These are phyloP conservation scores for Baccha elongata DNA, from an alignment of 2,888 invertebrate species.

Conservation along the genomic window DNA sequence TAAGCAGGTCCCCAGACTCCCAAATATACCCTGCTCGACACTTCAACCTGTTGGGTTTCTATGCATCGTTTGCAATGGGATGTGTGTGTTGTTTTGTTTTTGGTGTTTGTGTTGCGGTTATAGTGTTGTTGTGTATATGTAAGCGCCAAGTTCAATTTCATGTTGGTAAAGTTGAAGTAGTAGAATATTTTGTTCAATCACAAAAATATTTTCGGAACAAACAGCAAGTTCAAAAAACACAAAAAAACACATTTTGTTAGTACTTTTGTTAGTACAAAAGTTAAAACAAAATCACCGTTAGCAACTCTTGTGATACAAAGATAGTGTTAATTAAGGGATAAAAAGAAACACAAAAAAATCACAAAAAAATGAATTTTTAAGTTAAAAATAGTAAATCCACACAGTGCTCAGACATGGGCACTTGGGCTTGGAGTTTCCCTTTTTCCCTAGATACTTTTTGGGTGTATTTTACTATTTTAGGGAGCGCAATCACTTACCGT, in stretches of 20 bases:
- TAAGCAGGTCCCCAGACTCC: conserved; percentile 93
- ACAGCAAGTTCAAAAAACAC: conserved; percentile 44
- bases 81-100: conserved; percentile 18
- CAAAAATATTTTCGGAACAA: conserved; percentile 42
- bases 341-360: conserved; percentile 49
- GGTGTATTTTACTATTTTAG: conserved; percentile 9
- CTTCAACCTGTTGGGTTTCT: conserved; percentile 86
- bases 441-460: conserved; percentile 13
- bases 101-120: conserved; percentile 20
- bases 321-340: conserved; percentile 70
- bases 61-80: conserved; percentile 31
- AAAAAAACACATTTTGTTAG: conserved; percentile 61
- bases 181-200: conserved; percentile 45
- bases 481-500: conserved; percentile 86
- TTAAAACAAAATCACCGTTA: conserved; percentile 62
- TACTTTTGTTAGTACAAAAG: no score
- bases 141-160: conserved; percentile 64
- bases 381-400: no score
- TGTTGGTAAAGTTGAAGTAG: conserved; percentile 40
- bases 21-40: conserved; percentile 92
- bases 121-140: conserved; percentile 5
- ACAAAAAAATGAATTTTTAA: no score
- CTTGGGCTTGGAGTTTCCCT: conserved; percentile 30
- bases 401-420: conserved; percentile 47
- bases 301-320: conserved; percentile 62